Evolutionary conservation across 2,797 vertebrate genomes (phyloP).

Genomic region (Crenuchus spilurus): DNA sequence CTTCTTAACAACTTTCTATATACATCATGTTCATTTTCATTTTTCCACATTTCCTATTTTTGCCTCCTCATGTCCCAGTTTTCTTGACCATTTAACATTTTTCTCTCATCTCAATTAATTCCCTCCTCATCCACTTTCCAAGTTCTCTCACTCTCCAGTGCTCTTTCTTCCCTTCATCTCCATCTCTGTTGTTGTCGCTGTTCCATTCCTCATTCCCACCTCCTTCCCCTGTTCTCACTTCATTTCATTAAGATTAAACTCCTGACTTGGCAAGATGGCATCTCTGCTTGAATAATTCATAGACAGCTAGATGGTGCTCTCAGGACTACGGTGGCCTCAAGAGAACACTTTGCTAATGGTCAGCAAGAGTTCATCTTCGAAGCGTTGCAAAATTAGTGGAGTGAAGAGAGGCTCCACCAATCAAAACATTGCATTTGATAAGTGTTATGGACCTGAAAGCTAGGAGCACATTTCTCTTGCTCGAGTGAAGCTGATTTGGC

Average conservation of each 20-base stretch:
- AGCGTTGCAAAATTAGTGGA: neutral
- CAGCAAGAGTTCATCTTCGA: neutral
- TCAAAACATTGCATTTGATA: neutral
- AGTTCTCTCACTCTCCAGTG: neutral
- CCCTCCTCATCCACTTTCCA: neutral
- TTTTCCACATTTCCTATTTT: neutral
- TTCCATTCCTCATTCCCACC: slow-evolving; percentile 16
- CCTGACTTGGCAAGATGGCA: slow-evolving; percentile 26
- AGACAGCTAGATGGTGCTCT: neutral
- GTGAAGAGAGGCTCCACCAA: neutral
- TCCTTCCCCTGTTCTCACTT: slow-evolving; percentile 5
- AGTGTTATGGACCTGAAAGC: neutral
- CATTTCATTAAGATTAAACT: slow-evolving; percentile 37
- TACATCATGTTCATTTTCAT: neutral
- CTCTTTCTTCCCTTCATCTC: neutral
- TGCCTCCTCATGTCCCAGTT: neutral
- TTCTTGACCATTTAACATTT: slow-evolving; percentile 4
- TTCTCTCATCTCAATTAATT: neutral
- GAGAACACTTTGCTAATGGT: slow-evolving; percentile 14
- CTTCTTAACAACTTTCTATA: neutral
- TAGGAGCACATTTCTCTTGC: neutral
- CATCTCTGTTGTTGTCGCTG: slow-evolving; percentile 5
- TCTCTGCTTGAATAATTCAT: slow-evolving; percentile 37
- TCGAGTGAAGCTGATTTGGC: neutral
- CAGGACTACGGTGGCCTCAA: slow-evolving; percentile 13